phyloP scores from a whole-genome alignment of 1,140 invertebrate genomes.

The Orchestia grillus region DNA sequence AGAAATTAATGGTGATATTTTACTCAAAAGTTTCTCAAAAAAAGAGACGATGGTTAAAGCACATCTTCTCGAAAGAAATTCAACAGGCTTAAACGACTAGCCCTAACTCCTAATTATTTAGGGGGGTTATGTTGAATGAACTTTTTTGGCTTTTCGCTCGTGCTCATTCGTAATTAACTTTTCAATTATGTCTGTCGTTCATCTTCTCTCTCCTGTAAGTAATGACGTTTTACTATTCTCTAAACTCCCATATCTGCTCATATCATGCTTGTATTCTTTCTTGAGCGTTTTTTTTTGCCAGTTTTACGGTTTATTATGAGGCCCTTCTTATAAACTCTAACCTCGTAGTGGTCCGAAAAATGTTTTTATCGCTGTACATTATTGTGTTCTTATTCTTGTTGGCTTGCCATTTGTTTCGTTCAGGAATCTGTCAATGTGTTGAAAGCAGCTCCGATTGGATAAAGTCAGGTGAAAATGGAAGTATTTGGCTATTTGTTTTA shows the following conservation, averaged over 20 bases:
- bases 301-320: not conserved
- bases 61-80: too few species aligned
- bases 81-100: too few species aligned
- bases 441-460: not conserved
- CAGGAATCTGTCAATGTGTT: not conserved
- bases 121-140: not conserved
- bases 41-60: too few species aligned
- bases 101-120: too few species aligned
- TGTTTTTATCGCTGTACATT: not conserved
- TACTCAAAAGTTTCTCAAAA: too few species aligned
- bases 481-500: not conserved
- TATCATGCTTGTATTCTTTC: not conserved
- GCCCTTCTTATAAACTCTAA: not conserved
- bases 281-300: not conserved
- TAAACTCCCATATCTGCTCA: not conserved
- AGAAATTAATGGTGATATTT: too few species aligned
- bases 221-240: not conserved
- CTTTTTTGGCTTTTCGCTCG: not conserved
- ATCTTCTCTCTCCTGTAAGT: not conserved
- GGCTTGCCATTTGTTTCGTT: not conserved
- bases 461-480: not conserved
- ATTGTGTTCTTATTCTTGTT: not conserved
- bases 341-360: not conserved
- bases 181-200: not conserved
- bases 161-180: not conserved